Conservation (phyloP, 1,140 invertebrate species). For the Bombus polaris region DNA sequence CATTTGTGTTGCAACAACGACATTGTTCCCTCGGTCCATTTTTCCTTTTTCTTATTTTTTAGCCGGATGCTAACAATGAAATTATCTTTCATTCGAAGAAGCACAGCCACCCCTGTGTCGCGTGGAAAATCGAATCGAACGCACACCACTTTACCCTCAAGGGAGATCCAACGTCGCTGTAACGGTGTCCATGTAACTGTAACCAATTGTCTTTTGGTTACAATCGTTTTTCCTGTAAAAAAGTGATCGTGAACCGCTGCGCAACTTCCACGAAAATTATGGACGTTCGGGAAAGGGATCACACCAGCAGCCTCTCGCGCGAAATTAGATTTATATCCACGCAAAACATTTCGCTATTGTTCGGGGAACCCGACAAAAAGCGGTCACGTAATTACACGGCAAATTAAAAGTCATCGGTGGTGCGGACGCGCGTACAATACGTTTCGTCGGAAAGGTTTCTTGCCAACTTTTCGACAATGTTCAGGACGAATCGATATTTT, state of each 20-base stretch:
- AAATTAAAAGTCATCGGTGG: background rate
- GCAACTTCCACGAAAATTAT: background rate
- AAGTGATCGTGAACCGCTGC: background rate
- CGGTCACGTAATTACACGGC: background rate
- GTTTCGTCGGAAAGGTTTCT: background rate
- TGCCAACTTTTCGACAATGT: background rate
- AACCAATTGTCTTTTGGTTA: background rate
- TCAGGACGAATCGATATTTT: slow-evolving; percentile 12
- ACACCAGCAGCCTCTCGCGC: background rate
- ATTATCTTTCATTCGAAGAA: slow-evolving; percentile 6
- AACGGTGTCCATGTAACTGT: background rate
- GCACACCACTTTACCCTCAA: background rate
- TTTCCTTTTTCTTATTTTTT: background rate
- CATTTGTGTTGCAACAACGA: slow-evolving; percentile 37
- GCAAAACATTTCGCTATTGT: background rate
- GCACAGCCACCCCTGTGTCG: background rate
- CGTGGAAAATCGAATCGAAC: slow-evolving; percentile 4
- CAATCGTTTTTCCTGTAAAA: background rate
- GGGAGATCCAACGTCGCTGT: background rate
- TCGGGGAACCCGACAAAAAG: background rate
- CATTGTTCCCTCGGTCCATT: background rate
- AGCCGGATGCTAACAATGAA: background rate
- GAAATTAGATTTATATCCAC: background rate
- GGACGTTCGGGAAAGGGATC: background rate
- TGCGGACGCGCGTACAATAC: background rate